Evolutionary conservation across 2,113 vertebrate genomes (phyloP).

Genomic region (Misgurnus mizolepis): DNA sequence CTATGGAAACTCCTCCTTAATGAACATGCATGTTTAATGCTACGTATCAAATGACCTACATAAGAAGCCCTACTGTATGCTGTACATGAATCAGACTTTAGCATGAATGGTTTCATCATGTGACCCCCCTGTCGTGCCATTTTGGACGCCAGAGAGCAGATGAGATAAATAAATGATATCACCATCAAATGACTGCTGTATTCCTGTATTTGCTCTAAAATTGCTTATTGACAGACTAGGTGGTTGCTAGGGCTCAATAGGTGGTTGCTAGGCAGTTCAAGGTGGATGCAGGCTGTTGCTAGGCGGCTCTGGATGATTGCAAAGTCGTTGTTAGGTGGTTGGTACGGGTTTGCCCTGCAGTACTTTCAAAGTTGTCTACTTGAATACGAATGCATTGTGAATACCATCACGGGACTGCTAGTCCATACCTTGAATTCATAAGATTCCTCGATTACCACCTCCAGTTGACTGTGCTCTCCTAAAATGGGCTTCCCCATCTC

Average conservation of each 20-base stretch:
- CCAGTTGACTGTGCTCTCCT: conserved; percentile 87
- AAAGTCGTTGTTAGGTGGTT: too few relatives aligned
- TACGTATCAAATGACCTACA: conserved; percentile 24
- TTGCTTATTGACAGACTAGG: background rate
- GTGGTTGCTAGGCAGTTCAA: too few relatives aligned
- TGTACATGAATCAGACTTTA: background rate
- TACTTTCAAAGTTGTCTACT: too few relatives aligned
- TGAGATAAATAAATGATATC: background rate
- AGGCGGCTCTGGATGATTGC: too few relatives aligned
- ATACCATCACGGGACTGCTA: too few relatives aligned
- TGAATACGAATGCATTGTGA: too few relatives aligned
- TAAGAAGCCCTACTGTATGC: background rate
- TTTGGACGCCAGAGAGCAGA: background rate
- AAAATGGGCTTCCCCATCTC: conserved; percentile 94
- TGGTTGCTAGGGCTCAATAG: too few relatives aligned
- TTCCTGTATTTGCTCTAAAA: background rate
- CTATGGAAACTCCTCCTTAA: background rate
- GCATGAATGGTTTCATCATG: background rate
- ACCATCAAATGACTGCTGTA: background rate
- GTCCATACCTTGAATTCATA: conserved; percentile 91
- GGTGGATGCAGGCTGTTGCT: too few relatives aligned
- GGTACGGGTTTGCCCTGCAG: too few relatives aligned
- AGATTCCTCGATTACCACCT: conserved; percentile 93
- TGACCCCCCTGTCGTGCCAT: background rate
- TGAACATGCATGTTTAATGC: background rate